These are phyloP conservation scores for Pegoplata infirma DNA, from an alignment of 2,888 invertebrate genomes.

Conservation along the genomic window DNA sequence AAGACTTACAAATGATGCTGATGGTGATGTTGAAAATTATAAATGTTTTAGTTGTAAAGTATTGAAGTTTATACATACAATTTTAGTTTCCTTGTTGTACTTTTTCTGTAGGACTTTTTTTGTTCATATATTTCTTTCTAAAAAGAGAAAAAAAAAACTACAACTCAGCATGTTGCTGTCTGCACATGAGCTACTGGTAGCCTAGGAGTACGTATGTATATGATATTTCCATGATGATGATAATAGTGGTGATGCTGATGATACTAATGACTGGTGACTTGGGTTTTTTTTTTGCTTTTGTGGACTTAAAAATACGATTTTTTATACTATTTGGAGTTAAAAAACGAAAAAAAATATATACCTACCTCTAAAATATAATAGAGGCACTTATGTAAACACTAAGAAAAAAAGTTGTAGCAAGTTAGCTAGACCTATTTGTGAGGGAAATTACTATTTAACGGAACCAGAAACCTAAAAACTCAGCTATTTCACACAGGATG, in stretches of 20 bases:
- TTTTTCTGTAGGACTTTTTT: neutral
- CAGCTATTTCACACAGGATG: too few relatives aligned
- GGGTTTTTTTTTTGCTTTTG: neutral
- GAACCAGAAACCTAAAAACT: too few relatives aligned
- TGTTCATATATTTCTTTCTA: neutral
- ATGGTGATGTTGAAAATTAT: conserved; percentile 42
- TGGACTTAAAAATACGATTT: neutral
- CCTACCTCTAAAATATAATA: too few relatives aligned
- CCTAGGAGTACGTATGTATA: neutral
- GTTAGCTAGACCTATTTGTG: too few relatives aligned
- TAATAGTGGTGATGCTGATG: neutral
- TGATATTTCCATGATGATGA: neutral
- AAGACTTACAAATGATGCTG: conserved; percentile 9
- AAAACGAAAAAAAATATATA: too few relatives aligned
- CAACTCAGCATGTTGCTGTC: conserved; percentile 51
- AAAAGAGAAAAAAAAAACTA: neutral
- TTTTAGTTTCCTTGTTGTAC: conserved; percentile 20
- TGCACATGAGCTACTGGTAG: conserved; percentile 50
- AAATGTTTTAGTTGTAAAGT: conserved; percentile 60
- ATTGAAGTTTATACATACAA: conserved; percentile 52
- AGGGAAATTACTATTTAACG: too few relatives aligned
- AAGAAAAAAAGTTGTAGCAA: too few relatives aligned
- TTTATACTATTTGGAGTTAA: too few relatives aligned
- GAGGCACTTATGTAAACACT: too few relatives aligned
- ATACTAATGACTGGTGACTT: neutral